Base-by-base conservation (phyloP, 2,888 invertebrate genomes). In the Thymelicus acteon region DNA sequence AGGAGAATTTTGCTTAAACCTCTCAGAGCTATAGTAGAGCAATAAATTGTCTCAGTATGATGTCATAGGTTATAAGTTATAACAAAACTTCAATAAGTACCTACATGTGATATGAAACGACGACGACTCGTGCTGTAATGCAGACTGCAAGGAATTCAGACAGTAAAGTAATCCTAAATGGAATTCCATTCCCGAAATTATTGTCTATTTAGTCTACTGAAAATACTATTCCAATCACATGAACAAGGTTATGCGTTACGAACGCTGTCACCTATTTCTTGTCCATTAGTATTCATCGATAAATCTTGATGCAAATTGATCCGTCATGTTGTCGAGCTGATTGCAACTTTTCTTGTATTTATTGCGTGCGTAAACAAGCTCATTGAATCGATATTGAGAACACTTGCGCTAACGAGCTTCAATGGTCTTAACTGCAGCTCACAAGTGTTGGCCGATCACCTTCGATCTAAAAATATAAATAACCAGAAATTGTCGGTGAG, bases 351-450 rank as follows among this genome's bases (percentile, higher is more conserved):
- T 60, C 39, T 60, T 61, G 15, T 58, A 48, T 39, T 68, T 54
- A 63, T 58, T 62, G 48, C 19, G 48, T 60, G 62, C 58, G 47
- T 62, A 61, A 68, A 62, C 48, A 44, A n/a, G 12, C 57, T 74
- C 80, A 83, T 81, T 85, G 84, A 79, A 77, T 78, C 77, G 80
- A 75, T 81, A 86, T 89, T 87, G 87, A 81, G 77, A 80, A 72
- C 87, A 89, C 85, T 89, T 88, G 79, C 75, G 78, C 67, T 84
- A 84, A 87, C 80, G 75, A 82, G 73, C 15, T 72, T 76, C 80
- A 86, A 86, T 88, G 78, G 81, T 60, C 60, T 69, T 60, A 69
- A 80, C 63, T 77, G 67, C 72, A 75, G 72, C 72, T 44, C 44
- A 19, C 49, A 64, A 62, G 68, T 72, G 70, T 64, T 52, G n/a